Conservation (phyloP, 2,888 invertebrate genomes). For the Thera obeliscata region DNA sequence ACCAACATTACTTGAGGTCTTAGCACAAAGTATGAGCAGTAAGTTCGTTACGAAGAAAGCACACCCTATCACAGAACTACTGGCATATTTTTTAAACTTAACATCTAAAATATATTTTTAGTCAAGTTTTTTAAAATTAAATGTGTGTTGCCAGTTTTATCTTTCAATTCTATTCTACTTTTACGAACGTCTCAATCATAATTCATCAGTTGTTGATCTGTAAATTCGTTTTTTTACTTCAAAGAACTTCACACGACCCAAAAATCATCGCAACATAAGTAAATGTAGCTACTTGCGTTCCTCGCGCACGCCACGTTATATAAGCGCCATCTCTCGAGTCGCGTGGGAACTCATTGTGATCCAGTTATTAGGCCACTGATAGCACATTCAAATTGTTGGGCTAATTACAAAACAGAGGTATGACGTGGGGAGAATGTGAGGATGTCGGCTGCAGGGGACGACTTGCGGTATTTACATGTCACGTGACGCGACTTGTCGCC, state of each 20-base stretch:
- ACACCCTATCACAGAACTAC: too few species aligned
- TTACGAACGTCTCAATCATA: conserved; percentile 12
- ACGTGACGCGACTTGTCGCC: too few species aligned
- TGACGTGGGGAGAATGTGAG: conserved; percentile 23
- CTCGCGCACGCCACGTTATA: conserved; percentile 36
- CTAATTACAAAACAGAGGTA: conserved; percentile 32
- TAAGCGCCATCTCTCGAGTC: conserved; percentile 30
- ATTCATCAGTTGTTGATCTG: conserved; percentile 24
- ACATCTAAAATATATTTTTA: too few species aligned
- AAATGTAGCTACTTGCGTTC: not conserved
- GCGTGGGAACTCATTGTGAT: conserved; percentile 37
- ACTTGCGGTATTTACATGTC: not conserved
- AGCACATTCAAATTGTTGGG: conserved; percentile 35
- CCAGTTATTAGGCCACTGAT: conserved; percentile 38
- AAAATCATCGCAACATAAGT: conserved; percentile 30
- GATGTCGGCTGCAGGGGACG: not conserved
- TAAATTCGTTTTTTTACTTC: conserved; percentile 29
- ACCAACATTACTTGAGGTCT: too few species aligned
- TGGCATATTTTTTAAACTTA: too few species aligned
- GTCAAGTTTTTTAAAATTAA: too few species aligned
- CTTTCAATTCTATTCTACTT: not conserved
- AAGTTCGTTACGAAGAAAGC: too few species aligned
- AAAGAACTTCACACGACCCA: conserved; percentile 38
- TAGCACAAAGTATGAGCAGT: too few species aligned
- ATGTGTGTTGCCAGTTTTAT: not conserved